Evolutionary conservation across 2,888 invertebrate genomes (phyloP), one percentile per base, ranked within the genome.

Genomic region (Aphelenchoides bicaudatus): DNA sequence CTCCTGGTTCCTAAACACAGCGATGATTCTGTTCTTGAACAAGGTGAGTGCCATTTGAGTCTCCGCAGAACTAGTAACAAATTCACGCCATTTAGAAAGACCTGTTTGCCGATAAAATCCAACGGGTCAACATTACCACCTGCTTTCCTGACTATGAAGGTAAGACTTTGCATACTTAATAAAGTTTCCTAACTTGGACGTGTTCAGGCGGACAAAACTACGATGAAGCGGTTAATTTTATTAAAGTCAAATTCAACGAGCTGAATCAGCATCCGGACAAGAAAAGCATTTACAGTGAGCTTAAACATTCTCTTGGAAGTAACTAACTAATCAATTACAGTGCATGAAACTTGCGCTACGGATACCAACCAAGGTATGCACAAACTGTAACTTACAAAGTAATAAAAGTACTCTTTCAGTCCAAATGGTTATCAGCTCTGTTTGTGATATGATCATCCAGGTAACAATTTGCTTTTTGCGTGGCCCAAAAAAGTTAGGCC

Each of bases 321-420:
- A 21, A 23, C 30, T 56, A 2, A 13, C 23, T 28, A 37, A 59
- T 59, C 8, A 59, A 59, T 38, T 59, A 59, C 23, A 98, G 96
- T 96, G 84, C 98, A 98, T 86, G 96, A 98, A 86, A 96, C 96
- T 80, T 98, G 96, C 87, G 98, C 98, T 85, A 98, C 98, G 88
- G 98, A 96, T 93, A 87, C 78, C 31, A 72, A 72, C 63, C 75
- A 74, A 67, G n/a, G n/a, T n/a, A n/a, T n/a, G n/a, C n/a, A n/a
- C n/a, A n/a, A n/a, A n/a, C n/a, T n/a, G n/a, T n/a, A n/a, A n/a
- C n/a, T n/a, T n/a, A n/a, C n/a, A n/a, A n/a, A n/a, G n/a, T n/a
- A n/a, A n/a, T n/a, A n/a, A n/a, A n/a, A n/a, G n/a, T n/a, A n/a
- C n/a, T n/a, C n/a, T n/a, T n/a, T n/a, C n/a, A n/a, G 71, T 77